Base-by-base conservation (phyloP, 2,888 invertebrate genomes). In the Drosophila fulvimacula region DNA sequence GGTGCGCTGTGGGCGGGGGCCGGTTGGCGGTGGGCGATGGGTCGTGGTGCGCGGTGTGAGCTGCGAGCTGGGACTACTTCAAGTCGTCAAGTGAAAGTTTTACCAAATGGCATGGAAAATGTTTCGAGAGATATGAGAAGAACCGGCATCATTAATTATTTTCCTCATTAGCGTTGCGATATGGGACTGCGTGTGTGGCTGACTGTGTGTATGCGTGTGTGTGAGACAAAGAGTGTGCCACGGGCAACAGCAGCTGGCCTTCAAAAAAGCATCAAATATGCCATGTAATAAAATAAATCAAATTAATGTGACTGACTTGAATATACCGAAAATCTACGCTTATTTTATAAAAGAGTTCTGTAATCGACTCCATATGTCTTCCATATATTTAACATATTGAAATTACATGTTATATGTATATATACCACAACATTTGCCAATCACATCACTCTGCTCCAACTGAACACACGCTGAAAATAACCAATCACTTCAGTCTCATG, bases 101-200 rank as follows among this genome's bases (percentile, higher is more conserved):
- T 82, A 66, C 88, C 88, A 88, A 83, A 83, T 83, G 83, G 83
- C 88, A 82, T 86, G 83, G 88, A 83, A 83, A 83, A 85, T 82
- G 81, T 85, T 85, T 66, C 74, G 38, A 61, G 53, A 57, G 77
- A 72, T 48, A 71, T 60, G 48, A 38, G 66, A 68, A 39, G 49
- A 36, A 15, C 59, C 53, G 75, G 79, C 83, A 86, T 83, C 83
- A 83, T 83, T 83, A 88, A 83, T 83, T 83, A 88, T 83, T 88
- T 85, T 84, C 78, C 83, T 83, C 83, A 83, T 83, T 83, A 83
- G 83, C 85, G 79, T 79, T 74, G 70, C 79, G 57, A 41, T 63
- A 32, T 56, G 62, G 32, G 39, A 30, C 15, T 55, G 51, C n/a
- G 10, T 60, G 21, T 51, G 46, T 24, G 32, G 36, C 51, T 60